Evolutionary conservation across 64 coral and sea anemone genomes (phyloP), one percentile per base, ranked within the genome.

Genomic region (Montipora capricornis): DNA sequence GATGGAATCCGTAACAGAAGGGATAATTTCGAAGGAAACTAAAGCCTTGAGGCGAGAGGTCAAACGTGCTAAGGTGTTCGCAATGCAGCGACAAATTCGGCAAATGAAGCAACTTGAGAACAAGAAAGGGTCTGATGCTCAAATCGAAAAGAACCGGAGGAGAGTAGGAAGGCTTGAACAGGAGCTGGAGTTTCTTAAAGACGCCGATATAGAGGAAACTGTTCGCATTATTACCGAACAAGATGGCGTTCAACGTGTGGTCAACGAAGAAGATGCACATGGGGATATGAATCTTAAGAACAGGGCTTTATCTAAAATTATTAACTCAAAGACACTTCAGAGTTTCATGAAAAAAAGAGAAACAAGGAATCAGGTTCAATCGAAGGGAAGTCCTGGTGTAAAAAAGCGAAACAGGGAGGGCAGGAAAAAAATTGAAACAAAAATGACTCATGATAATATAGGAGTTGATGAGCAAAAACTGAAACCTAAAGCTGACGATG

Each of bases 121-220:
- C 8, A 98, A 89, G 68, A 95, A 95, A 66, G 93, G 89, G 1
- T 84, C 89, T 1, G 59, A 90, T 4, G 19, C 76, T 59, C 93
- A 98, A 61, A 19, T 98, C 3, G 62, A 92, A 5, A 95, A 95
- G 80, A 97, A 97, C 93, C 66, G 84, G 20, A 87, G 89, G 50
- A 97, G 89, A 57, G 59, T 78, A 44, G 67, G 75, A 20, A 91
- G 89, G 78, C 20, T 95, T 74, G 71, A 84, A 29, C 70, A 95
- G 68, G 89, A 98, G 49, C 62, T 95, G 45, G 89, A 92, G 48
- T 76, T 89, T 47, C 47, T 95, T 16, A 95, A 98, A 69, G 90
- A 95, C 67, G 22, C 69, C 26, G 64, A 80, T 0, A 26, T 88
- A 8, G 93, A 89, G 74, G 84, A 85, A 64, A 74, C 94, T 8